Evolutionary conservation across 2,797 vertebrate genomes (phyloP).

Genomic region (Channa striata): DNA sequence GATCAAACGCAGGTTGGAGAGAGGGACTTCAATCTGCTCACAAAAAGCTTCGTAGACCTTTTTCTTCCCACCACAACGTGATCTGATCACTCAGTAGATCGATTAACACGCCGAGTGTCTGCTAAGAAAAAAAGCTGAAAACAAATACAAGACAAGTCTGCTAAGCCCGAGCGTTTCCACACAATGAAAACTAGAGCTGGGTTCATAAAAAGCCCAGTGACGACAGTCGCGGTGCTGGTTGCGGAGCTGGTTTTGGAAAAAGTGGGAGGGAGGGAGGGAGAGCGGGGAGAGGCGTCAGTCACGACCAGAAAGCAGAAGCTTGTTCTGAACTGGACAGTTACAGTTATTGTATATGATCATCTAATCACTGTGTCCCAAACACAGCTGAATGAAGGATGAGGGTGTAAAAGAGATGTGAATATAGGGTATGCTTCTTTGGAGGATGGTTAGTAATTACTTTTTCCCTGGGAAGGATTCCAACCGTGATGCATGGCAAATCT

Average conservation of each 20-base stretch:
- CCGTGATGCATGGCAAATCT: conserved; percentile 9
- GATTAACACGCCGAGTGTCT: neutral
- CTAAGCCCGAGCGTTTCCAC: conserved; percentile 49
- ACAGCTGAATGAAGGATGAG: conserved; percentile 7
- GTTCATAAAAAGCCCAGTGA: conserved; percentile 65
- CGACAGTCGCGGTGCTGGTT: conserved; percentile 58
- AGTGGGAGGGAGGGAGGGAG: conserved; percentile 16
- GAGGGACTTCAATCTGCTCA: neutral
- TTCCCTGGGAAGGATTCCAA: neutral
- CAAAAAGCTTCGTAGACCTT: conserved; percentile 12
- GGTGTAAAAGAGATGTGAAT: conserved; percentile 15
- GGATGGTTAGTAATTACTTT: conserved; percentile 1
- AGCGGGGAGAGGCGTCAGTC: conserved; percentile 19
- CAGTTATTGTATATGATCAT: neutral
- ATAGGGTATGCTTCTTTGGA: conserved; percentile 5
- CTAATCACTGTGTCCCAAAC: neutral
- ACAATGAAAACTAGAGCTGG: conserved; percentile 33
- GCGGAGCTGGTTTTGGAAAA: conserved; percentile 61
- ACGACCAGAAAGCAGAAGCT: conserved; percentile 15
- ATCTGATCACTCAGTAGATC: conserved; percentile 16
- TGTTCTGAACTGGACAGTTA: conserved; percentile 2
- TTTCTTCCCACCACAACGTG: neutral
- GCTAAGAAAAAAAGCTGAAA: conserved; percentile 13
- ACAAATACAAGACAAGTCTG: conserved; percentile 31
- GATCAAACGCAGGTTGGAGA: conserved; percentile 15